phyloP scores from a whole-genome alignment of 2,888 invertebrate genomes.

The Chrysolina haemoptera region DNA sequence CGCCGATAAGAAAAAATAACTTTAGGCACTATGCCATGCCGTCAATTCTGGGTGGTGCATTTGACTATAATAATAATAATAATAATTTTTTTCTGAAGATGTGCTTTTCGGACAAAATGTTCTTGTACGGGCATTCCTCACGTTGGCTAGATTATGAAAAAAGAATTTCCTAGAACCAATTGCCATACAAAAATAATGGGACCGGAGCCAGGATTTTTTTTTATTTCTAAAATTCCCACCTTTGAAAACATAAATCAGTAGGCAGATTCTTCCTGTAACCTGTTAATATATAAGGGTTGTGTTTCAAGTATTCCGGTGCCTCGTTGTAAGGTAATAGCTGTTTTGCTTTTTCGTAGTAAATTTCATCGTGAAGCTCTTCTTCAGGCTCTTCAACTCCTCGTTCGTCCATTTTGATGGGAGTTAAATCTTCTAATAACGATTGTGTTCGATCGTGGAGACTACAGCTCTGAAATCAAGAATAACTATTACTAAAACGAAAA shows the following conservation, averaged over 20 bases:
- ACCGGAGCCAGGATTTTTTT: too few species aligned
- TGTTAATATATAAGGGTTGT: slow-evolving; percentile 87
- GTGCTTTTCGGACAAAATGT: too few species aligned
- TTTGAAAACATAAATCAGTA: slow-evolving; percentile 89
- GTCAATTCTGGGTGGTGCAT: too few species aligned
- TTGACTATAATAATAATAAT: too few species aligned
- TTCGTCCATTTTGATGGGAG: slow-evolving; percentile 33
- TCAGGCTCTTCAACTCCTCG: slow-evolving; percentile 18
- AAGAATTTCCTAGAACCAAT: too few species aligned
- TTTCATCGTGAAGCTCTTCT: slow-evolving; percentile 47
- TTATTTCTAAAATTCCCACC: too few species aligned
- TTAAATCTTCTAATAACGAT: slow-evolving; percentile 56
- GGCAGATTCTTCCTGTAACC: slow-evolving; percentile 90
- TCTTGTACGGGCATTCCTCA: too few species aligned
- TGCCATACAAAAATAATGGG: too few species aligned
- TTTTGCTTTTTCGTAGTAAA: slow-evolving; percentile 57
- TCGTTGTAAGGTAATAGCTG: slow-evolving; percentile 70
- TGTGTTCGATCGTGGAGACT: slow-evolving; percentile 53
- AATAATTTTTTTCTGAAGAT: too few species aligned
- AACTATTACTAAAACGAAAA: background rate
- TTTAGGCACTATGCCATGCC: too few species aligned
- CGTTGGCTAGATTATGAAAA: too few species aligned
- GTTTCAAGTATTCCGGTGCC: slow-evolving; percentile 87
- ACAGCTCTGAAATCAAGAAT: slow-evolving; percentile 41
- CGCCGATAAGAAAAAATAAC: too few species aligned